Conservation (phyloP, 2,113 vertebrate species). For the Apus apus region DNA sequence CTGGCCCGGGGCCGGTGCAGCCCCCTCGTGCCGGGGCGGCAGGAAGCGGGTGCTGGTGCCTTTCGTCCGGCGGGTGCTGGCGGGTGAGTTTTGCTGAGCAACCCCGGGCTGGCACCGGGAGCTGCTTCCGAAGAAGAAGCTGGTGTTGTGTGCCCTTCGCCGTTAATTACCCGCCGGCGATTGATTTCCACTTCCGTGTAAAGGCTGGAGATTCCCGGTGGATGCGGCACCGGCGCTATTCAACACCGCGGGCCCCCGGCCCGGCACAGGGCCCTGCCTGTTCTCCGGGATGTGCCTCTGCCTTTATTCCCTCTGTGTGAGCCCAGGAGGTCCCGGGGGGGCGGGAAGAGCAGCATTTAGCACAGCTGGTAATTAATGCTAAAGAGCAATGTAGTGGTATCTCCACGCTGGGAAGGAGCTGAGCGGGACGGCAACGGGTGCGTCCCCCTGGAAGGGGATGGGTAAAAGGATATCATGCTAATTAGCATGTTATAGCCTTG, state of each 20-base stretch:
- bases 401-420: not conserved
- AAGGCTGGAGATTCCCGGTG: not conserved
- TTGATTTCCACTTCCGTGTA: constrained; percentile 14
- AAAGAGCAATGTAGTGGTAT: not conserved
- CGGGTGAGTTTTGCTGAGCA: not conserved
- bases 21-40: not conserved
- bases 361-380: not conserved
- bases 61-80: not conserved
- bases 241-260: not conserved
- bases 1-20: not conserved
- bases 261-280: constrained; percentile 20
- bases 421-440: rapidly evolving
- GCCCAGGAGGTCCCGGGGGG: not conserved
- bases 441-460: not conserved
- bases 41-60: not conserved
- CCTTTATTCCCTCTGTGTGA: not conserved
- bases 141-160: not conserved
- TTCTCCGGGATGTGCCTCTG: not conserved
- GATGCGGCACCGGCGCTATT: not conserved
- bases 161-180: not conserved
- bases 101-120: not conserved
- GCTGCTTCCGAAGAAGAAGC: not conserved
- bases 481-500: not conserved
- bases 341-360: not conserved
- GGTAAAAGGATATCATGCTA: not conserved